A percentile compares a stretch with the other conserved stretches of the same genome.
These are phyloP conservation scores for Xiphophorus maculatus DNA, from an alignment of 2,113 vertebrate genomes.

Conservation along the genomic window DNA sequence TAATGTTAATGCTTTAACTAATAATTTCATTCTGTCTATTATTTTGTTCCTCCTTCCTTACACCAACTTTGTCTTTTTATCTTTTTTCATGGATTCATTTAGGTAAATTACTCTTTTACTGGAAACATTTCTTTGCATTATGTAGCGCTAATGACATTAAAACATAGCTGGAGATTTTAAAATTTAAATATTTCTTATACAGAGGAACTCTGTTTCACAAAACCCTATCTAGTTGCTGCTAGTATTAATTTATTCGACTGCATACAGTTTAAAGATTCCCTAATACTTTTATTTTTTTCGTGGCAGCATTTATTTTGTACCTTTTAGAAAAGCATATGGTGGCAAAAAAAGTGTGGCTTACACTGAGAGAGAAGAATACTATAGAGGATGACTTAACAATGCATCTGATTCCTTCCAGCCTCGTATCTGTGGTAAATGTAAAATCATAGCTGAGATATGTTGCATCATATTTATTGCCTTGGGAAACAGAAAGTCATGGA, in stretches of 20 bases:
- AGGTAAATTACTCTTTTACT: constrained; percentile 31
- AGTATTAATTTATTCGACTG: too few relatives aligned
- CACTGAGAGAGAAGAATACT: neutral
- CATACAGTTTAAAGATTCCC: too few relatives aligned
- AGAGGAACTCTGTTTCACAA: neutral
- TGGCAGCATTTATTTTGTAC: neutral
- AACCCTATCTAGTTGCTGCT: too few relatives aligned
- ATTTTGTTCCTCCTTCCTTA: constrained; percentile 12
- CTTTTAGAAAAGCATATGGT: neutral
- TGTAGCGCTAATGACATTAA: neutral
- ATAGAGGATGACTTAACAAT: too few relatives aligned
- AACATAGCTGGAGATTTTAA: neutral
- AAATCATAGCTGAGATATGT: neutral
- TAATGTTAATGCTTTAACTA: constrained; percentile 40
- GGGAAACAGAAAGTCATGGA: too few relatives aligned
- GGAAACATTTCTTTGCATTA: constrained; percentile 15
- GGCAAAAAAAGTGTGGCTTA: neutral
- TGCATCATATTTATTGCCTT: too few relatives aligned
- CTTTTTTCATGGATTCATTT: constrained; percentile 31
- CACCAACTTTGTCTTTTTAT: constrained; percentile 11
- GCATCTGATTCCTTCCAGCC: too few relatives aligned
- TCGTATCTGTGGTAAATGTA: too few relatives aligned
- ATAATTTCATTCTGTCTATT: neutral
- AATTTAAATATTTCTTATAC: neutral
- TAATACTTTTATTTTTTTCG: neutral